Conservation (phyloP, 1,140 invertebrate genomes). For the Andrena cerasifolii region DNA sequence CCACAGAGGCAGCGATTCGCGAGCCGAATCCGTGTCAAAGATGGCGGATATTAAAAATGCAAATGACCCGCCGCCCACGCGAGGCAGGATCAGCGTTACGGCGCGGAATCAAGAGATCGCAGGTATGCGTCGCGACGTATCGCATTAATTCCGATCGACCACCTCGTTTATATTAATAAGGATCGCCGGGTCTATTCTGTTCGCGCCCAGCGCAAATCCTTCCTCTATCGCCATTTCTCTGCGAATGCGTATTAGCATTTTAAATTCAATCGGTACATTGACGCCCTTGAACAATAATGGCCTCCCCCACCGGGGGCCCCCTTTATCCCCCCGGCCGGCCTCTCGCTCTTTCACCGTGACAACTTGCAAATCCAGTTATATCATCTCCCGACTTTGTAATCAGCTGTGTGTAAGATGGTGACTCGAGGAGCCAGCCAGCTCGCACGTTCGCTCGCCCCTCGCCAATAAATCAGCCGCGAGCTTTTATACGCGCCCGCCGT, state of each 20-base stretch:
- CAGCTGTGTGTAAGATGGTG: slow-evolving; percentile 42
- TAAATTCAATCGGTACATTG: slow-evolving; percentile 66
- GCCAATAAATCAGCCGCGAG: slow-evolving; percentile 45
- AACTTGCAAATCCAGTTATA: slow-evolving; percentile 63
- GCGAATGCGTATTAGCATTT: slow-evolving; percentile 60
- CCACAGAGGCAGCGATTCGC: too few species aligned
- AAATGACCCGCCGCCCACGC: too few species aligned
- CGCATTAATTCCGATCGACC: too few species aligned
- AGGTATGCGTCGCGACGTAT: too few species aligned
- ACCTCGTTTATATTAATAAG: too few species aligned
- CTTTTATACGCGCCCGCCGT: slow-evolving; percentile 22
- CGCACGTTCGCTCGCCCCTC: neutral
- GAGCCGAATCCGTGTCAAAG: too few species aligned
- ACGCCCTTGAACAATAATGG: slow-evolving; percentile 67
- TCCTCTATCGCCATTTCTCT: slow-evolving; percentile 50
- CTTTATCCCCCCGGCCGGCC: slow-evolving; percentile 28
- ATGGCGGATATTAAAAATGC: too few species aligned
- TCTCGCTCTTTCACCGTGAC: slow-evolving; percentile 52
- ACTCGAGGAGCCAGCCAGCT: neutral
- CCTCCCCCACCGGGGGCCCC: slow-evolving; percentile 29
- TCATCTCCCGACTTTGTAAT: slow-evolving; percentile 58
- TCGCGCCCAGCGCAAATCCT: neutral
- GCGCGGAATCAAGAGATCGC: too few species aligned
- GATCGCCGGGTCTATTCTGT: neutral
- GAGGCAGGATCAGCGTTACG: too few species aligned